Evolutionary conservation across 2,797 vertebrate genomes (phyloP).

Genomic region (Caiman crocodilus): DNA sequence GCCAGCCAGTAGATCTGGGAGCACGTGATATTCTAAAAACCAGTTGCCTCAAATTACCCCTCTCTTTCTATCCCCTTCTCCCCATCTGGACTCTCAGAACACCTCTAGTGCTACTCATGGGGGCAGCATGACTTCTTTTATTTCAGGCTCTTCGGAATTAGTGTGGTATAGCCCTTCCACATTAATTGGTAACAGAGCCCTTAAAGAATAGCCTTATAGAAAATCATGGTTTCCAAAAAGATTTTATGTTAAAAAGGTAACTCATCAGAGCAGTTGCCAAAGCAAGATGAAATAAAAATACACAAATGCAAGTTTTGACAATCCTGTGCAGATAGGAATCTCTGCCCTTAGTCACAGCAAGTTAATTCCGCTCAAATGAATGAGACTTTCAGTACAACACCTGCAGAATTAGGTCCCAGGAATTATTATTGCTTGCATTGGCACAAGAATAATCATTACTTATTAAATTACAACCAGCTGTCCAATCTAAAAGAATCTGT

Average conservation of each 20-base stretch:
- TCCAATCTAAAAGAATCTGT: background rate
- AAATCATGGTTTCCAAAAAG: background rate
- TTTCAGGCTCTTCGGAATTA: background rate
- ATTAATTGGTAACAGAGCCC: background rate
- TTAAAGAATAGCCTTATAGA: background rate
- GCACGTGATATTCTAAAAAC: background rate
- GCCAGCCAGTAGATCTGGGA: background rate
- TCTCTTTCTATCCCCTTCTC: background rate
- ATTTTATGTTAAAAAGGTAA: background rate
- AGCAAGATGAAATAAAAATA: background rate
- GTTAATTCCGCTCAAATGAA: background rate
- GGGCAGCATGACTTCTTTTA: background rate
- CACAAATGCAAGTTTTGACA: background rate
- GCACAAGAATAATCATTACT: background rate
- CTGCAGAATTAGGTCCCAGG: background rate
- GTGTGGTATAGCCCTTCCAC: background rate
- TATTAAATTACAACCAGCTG: background rate
- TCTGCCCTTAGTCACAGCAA: background rate
- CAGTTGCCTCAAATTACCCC: background rate
- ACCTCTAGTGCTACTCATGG: background rate
- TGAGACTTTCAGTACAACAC: background rate
- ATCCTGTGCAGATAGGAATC: background rate
- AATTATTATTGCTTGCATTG: rapidly evolving
- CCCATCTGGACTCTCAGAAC: background rate
- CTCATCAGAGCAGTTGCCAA: background rate